Percentiles rank a stretch among this genome's conserved stretches.
phyloP scores from a whole-genome alignment of 2,113 vertebrate species.

The Menura novaehollandiae region DNA sequence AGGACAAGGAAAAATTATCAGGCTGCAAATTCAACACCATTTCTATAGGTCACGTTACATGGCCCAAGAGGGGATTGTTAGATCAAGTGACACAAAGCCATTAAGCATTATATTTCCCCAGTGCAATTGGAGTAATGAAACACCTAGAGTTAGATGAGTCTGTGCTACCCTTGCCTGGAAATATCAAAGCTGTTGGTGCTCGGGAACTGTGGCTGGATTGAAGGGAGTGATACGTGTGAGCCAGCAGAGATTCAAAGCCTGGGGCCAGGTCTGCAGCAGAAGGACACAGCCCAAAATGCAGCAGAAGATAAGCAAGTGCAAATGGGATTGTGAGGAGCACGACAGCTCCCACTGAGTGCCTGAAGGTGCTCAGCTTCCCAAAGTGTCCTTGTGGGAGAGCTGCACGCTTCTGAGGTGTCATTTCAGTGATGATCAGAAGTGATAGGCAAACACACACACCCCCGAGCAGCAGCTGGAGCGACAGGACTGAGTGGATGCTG shows the following conservation, averaged over 20 bases:
- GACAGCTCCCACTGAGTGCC: rapidly evolving
- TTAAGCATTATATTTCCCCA: constrained; percentile 22
- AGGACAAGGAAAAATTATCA: background rate
- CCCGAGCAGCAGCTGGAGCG: rapidly evolving
- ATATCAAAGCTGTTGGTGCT: background rate
- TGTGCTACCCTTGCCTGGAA: background rate
- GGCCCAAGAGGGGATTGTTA: background rate
- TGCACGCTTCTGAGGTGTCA: rapidly evolving
- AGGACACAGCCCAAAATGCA: background rate
- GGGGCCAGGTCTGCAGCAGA: background rate
- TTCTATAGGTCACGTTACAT: background rate
- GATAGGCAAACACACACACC: background rate
- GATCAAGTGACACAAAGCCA: constrained; percentile 13
- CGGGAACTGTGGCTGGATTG: rapidly evolving
- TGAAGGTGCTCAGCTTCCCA: background rate
- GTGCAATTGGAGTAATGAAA: constrained; percentile 30
- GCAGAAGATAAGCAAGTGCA: background rate
- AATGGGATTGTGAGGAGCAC: rapidly evolving
- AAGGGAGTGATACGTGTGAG: rapidly evolving
- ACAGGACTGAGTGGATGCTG: background rate
- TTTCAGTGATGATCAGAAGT: background rate
- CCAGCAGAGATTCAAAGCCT: background rate
- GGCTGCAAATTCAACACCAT: background rate
- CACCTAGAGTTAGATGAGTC: background rate
- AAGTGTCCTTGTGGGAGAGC: background rate